These are phyloP conservation scores for Thymelicus sylvestris DNA, from an alignment of 2,888 invertebrate species.

Conservation along the genomic window DNA sequence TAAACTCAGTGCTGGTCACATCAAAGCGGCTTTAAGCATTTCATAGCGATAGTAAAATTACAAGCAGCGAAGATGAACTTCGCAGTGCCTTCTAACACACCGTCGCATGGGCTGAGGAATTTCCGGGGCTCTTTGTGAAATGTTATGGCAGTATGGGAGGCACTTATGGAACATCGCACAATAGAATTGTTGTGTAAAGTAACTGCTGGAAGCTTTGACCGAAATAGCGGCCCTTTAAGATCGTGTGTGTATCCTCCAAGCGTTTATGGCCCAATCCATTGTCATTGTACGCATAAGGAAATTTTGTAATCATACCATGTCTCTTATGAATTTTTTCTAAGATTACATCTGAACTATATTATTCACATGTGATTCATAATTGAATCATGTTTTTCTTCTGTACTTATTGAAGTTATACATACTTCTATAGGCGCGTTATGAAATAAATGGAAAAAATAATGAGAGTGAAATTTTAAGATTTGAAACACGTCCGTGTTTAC, in stretches of 20 bases:
- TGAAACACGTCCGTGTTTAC: too few relatives aligned
- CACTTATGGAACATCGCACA: constrained; percentile 33
- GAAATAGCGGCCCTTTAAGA: constrained; percentile 31
- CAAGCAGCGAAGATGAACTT: constrained; percentile 39
- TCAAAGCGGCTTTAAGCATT: constrained; percentile 58
- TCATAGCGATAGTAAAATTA: constrained; percentile 60
- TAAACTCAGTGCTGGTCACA: constrained; percentile 54
- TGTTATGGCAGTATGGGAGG: constrained; percentile 32
- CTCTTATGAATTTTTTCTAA: not conserved
- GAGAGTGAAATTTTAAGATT: too few relatives aligned
- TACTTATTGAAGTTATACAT: too few relatives aligned
- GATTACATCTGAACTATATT: not conserved
- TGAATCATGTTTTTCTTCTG: too few relatives aligned
- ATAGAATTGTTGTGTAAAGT: constrained; percentile 36
- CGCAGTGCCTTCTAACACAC: constrained; percentile 33
- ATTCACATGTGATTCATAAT: not conserved
- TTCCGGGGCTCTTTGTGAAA: constrained; percentile 32
- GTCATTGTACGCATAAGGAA: constrained; percentile 7
- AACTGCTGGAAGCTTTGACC: constrained; percentile 32
- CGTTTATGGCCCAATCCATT: constrained; percentile 23
- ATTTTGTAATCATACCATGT: not conserved
- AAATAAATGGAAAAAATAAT: too few relatives aligned
- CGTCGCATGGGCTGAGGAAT: constrained; percentile 32
- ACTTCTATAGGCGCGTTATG: too few relatives aligned
- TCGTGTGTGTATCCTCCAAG: constrained; percentile 26